These are phyloP conservation scores for Ichneumoninae sp. DNA, from an alignment of 2,888 invertebrate species.

Conservation along the genomic window DNA sequence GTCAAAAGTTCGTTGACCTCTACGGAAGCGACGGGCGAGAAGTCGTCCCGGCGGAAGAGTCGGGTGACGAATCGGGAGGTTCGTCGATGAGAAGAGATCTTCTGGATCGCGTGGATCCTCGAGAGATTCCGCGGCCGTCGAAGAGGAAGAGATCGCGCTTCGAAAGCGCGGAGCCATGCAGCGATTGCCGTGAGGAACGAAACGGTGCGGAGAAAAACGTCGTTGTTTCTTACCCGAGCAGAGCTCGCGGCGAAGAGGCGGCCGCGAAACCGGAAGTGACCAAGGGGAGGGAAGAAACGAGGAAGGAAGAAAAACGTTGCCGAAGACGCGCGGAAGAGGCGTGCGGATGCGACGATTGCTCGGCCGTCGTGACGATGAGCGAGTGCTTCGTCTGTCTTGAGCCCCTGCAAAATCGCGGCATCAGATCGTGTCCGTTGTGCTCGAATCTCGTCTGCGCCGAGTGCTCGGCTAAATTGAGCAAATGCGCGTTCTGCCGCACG, in stretches of 20 bases:
- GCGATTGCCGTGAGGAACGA: not conserved
- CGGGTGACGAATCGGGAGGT: not conserved
- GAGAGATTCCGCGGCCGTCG: constrained; percentile 21
- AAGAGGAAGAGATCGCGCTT: not conserved
- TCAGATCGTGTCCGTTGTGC: constrained; percentile 74
- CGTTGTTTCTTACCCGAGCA: not conserved
- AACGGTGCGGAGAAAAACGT: not conserved
- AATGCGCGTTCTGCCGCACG: constrained; percentile 76
- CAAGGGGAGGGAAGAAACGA: not conserved
- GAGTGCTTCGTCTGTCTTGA: constrained; percentile 77
- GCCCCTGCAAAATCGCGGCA: constrained; percentile 71
- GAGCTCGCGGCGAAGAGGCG: not conserved
- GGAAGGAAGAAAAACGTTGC: not conserved
- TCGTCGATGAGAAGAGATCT: constrained; percentile 2
- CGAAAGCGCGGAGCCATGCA: not conserved
- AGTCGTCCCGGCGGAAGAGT: not conserved
- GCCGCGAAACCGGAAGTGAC: not conserved
- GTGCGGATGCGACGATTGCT: constrained; percentile 75
- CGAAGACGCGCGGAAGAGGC: not conserved
- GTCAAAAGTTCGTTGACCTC: constrained; percentile 20
- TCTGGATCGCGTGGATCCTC: not conserved
- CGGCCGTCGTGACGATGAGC: constrained; percentile 64
- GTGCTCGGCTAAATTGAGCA: constrained; percentile 70
- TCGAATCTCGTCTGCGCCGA: constrained; percentile 73
- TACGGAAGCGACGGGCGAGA: not conserved